Evolutionary conservation across 37 sponge, comb jelly and placozoan genomes (phyloP).

Genomic region (Halisarca cf. caerulea): DNA sequence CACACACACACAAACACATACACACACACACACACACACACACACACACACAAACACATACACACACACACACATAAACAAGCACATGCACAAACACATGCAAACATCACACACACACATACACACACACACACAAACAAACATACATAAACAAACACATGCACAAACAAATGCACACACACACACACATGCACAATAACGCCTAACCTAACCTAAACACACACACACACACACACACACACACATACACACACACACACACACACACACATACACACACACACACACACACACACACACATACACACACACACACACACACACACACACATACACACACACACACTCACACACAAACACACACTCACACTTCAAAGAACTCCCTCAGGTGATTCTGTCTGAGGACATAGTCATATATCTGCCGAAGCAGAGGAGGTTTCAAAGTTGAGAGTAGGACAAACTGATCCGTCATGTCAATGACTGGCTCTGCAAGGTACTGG

Average conservation of each 20-base stretch:
- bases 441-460: conserved; percentile 72
- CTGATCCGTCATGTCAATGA: conserved; percentile 62
- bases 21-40: conserved; percentile 30
- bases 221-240: neutral
- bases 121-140: too few relatives aligned
- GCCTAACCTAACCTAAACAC: neutral
- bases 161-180: neutral
- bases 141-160: too few relatives aligned
- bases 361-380: conserved; percentile 64
- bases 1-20: neutral
- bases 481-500: conserved; percentile 62
- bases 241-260: neutral
- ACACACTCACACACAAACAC: neutral
- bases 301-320: conserved; percentile 1
- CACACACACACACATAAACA: conserved; percentile 15
- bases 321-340: neutral
- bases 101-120: too few relatives aligned
- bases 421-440: conserved; percentile 69
- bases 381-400: conserved; percentile 38
- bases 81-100: neutral
- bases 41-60: neutral
- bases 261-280: conserved; percentile 17
- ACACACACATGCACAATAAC: neutral
- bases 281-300: conserved; percentile 28
- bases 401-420: conserved; percentile 76